Evolutionary conservation across 1,140 invertebrate species (phyloP).

Genomic region (Leptoteleia sp.): DNA sequence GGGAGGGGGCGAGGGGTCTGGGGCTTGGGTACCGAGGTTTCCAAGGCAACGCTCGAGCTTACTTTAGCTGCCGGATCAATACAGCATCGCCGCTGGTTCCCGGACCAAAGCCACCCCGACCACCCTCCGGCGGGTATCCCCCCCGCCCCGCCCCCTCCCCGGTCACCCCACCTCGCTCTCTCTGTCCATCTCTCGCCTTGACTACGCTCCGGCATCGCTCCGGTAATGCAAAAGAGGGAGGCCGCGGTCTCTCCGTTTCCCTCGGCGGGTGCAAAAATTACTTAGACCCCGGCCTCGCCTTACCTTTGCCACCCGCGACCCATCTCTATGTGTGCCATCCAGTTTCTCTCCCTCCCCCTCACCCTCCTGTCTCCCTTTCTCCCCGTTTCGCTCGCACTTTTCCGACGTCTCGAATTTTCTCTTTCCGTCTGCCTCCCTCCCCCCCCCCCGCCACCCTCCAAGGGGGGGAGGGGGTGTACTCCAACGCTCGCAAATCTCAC

Average conservation of each 20-base stretch:
- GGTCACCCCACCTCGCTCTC: slow-evolving; percentile 18
- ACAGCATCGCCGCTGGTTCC: slow-evolving; percentile 79
- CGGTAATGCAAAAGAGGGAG: too few relatives aligned
- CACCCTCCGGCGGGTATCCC: slow-evolving; percentile 38
- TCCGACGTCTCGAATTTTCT: too few relatives aligned
- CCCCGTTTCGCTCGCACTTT: background rate
- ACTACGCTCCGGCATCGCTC: too few relatives aligned
- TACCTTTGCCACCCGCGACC: slow-evolving; percentile 56
- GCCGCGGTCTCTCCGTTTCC: slow-evolving; percentile 16
- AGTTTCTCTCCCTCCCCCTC: slow-evolving; percentile 1
- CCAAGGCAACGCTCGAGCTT: slow-evolving; percentile 81
- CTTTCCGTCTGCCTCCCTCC: too few relatives aligned
- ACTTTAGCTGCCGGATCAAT: slow-evolving; percentile 80
- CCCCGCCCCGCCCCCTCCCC: slow-evolving; percentile 20
- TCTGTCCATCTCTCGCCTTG: slow-evolving; percentile 11
- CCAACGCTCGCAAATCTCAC: slow-evolving; percentile 10
- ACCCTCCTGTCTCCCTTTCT: background rate
- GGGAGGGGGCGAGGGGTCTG: slow-evolving; percentile 60
- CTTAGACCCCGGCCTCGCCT: slow-evolving; percentile 56
- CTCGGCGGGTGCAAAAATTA: slow-evolving; percentile 73
- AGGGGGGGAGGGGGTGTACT: too few relatives aligned
- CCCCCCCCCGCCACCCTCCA: too few relatives aligned
- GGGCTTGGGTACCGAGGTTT: slow-evolving; percentile 79
- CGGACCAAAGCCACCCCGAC: slow-evolving; percentile 78
- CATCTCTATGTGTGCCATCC: slow-evolving; percentile 48